Evolutionary conservation across 2,888 invertebrate genomes (phyloP).

Genomic region (Diarsia brunnea): DNA sequence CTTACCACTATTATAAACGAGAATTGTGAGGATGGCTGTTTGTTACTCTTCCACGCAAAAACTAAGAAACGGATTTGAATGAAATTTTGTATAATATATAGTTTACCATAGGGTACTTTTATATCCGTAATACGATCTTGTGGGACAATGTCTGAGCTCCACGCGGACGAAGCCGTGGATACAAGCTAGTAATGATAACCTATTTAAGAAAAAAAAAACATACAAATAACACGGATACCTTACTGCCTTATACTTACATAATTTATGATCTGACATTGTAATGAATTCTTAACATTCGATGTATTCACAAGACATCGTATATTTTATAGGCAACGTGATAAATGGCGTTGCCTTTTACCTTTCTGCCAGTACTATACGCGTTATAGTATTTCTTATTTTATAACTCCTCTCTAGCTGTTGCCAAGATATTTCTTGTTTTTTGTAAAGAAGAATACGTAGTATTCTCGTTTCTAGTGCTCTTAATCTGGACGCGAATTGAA

Average conservation of each 20-base stretch:
- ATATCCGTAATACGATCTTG: neutral
- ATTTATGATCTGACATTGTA: slow-evolving; percentile 25
- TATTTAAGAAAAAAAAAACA: neutral
- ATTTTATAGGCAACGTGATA: slow-evolving; percentile 32
- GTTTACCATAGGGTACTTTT: neutral
- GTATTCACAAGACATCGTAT: slow-evolving; percentile 35
- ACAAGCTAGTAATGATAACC: neutral
- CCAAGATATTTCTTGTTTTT: slow-evolving; percentile 2
- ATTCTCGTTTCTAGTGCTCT: neutral
- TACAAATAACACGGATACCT: slow-evolving; percentile 5
- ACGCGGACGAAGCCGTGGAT: neutral
- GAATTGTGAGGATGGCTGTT: neutral
- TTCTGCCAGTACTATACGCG: neutral
- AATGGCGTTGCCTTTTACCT: slow-evolving; percentile 11
- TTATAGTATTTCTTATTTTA: slow-evolving; percentile 12
- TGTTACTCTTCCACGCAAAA: neutral
- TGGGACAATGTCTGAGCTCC: neutral
- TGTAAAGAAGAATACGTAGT: neutral
- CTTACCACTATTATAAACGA: neutral
- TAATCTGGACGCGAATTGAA: neutral
- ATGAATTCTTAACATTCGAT: slow-evolving; percentile 36
- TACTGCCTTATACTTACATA: neutral
- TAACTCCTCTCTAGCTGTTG: neutral
- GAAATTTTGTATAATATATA: neutral
- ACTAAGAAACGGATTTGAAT: neutral